Evolutionary conservation across 2,888 invertebrate genomes (phyloP).

Genomic region (Phengaris alcon): DNA sequence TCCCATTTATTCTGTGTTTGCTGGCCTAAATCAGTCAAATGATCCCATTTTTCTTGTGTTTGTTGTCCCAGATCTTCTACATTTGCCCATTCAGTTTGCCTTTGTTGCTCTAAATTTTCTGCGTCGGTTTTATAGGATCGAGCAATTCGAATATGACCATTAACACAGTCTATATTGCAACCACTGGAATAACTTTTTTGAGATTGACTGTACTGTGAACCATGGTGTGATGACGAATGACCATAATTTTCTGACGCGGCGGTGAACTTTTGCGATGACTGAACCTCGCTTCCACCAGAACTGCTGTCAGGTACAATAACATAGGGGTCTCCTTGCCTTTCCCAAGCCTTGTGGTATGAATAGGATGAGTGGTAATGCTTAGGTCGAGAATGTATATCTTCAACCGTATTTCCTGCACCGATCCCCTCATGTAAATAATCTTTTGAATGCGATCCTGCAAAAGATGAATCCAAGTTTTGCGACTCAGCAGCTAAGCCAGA

Average conservation of each 20-base stretch:
- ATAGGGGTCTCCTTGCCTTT: conserved; percentile 73
- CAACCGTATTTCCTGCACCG: conserved; percentile 45
- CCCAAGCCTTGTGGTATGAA: conserved; percentile 76
- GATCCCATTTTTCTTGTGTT: conserved; percentile 39
- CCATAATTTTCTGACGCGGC: conserved; percentile 47
- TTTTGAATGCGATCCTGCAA: conserved; percentile 17
- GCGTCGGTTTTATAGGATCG: conserved; percentile 49
- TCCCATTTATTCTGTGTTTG: conserved; percentile 38
- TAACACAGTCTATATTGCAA: conserved; percentile 49
- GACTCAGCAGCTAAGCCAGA: conserved; percentile 41
- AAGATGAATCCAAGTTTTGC: conserved; percentile 40
- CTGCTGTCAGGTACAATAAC: conserved; percentile 59
- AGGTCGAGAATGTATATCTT: conserved; percentile 51
- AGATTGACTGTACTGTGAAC: conserved; percentile 50
- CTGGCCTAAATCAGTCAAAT: conserved; percentile 41
- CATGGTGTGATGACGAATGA: conserved; percentile 50
- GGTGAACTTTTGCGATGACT: conserved; percentile 53
- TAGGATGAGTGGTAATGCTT: conserved; percentile 73
- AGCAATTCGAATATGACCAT: conserved; percentile 55
- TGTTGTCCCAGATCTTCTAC: conserved; percentile 44
- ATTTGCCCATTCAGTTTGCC: conserved; percentile 40
- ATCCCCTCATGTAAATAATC: conserved; percentile 30
- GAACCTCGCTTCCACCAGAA: conserved; percentile 42
- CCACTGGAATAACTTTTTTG: conserved; percentile 46
- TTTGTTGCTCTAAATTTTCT: conserved; percentile 47